phyloP scores from a whole-genome alignment of 2,113 vertebrate genomes.

The human region GRCh38 chr2:198280001-198280500 shows the following conservation, averaged over 20 bases:
- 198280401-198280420: background rate
- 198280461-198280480: background rate
- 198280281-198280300: too few relatives aligned
- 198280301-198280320: background rate
- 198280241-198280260: background rate
- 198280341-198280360: background rate
- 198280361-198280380: background rate
- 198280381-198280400: background rate
- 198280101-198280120: conserved; percentile 7
- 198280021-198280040: background rate
- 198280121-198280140: background rate
- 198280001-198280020: background rate
- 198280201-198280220: background rate
- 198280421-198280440: background rate
- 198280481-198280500: background rate
- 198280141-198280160: background rate
- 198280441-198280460: background rate
- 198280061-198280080: background rate
- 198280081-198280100: background rate
- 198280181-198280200: background rate
- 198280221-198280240: background rate
- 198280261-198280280: background rate
- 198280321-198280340: too few relatives aligned
- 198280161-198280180: background rate
- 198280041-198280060: background rate